Evolutionary conservation across 2,113 vertebrate species (phyloP).

Genomic region (Macaca nemestrina): DNA sequence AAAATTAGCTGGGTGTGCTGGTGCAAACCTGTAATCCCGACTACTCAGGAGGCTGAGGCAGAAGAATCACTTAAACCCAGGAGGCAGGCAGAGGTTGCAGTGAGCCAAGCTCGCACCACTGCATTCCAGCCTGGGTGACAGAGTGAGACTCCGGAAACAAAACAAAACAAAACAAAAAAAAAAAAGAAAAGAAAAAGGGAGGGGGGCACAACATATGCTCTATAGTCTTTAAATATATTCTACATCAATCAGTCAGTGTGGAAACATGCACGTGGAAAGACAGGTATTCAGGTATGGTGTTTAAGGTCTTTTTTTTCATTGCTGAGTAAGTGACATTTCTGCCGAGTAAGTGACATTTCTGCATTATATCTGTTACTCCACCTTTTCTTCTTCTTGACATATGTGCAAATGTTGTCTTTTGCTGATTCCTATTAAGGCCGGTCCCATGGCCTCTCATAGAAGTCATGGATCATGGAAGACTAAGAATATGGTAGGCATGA

Average conservation of each 20-base stretch:
- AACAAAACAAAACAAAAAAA: no score
- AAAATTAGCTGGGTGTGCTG: no score
- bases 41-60: no score
- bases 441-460: background rate
- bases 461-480: background rate
- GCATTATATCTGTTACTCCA: background rate
- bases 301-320: background rate
- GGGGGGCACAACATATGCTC: background rate
- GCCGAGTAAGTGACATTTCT: background rate
- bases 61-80: no score
- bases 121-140: no score
- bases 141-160: no score
- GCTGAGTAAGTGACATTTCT: background rate
- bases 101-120: no score
- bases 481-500: background rate
- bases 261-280: background rate
- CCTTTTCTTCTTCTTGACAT: background rate
- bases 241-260: background rate
- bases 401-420: background rate
- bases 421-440: background rate
- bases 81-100: no score
- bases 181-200: no score
- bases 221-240: background rate
- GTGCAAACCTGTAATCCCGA: no score
- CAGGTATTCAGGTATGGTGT: background rate